phyloP scores from a whole-genome alignment of 2,888 invertebrate species.

The Oscheius myriophilus region DNA sequence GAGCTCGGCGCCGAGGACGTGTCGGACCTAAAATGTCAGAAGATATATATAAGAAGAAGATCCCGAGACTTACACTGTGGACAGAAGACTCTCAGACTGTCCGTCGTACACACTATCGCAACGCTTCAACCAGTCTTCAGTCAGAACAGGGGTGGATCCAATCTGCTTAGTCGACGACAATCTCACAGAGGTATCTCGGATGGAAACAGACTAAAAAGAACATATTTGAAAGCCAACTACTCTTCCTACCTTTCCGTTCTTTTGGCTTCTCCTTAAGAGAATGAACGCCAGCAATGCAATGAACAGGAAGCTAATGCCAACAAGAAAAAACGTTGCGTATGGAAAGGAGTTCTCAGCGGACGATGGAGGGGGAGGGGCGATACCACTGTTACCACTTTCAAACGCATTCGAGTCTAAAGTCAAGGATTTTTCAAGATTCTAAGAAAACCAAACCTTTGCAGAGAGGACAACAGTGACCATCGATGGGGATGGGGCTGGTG shows the following conservation, averaged over 20 bases:
- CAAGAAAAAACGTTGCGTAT: constrained; percentile 31
- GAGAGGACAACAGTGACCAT: constrained; percentile 74
- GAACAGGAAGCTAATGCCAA: neutral
- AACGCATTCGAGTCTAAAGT: constrained; percentile 10
- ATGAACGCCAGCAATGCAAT: constrained; percentile 44
- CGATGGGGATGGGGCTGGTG: constrained; percentile 70
- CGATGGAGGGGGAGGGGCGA: constrained; percentile 4
- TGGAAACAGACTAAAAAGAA: constrained; percentile 9
- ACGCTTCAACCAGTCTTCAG: constrained; percentile 40
- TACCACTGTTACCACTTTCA: constrained; percentile 1
- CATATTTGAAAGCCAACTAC: neutral
- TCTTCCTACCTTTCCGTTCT: constrained; percentile 41
- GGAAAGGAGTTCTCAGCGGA: constrained; percentile 26
- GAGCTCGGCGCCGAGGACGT: constrained; percentile 50
- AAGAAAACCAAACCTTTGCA: constrained; percentile 70
- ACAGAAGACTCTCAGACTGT: constrained; percentile 53
- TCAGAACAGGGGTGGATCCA: constrained; percentile 52
- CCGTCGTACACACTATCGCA: constrained; percentile 38
- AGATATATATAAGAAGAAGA: neutral
- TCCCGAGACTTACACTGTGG: constrained; percentile 43
- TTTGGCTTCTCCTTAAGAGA: constrained; percentile 54
- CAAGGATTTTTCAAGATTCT: neutral
- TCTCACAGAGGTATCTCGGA: constrained; percentile 39
- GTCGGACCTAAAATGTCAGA: constrained; percentile 42
- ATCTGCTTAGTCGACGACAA: constrained; percentile 49